Base-by-base conservation (phyloP, 2,797 vertebrate genomes). In the Synaphobranchus kaupii region DNA sequence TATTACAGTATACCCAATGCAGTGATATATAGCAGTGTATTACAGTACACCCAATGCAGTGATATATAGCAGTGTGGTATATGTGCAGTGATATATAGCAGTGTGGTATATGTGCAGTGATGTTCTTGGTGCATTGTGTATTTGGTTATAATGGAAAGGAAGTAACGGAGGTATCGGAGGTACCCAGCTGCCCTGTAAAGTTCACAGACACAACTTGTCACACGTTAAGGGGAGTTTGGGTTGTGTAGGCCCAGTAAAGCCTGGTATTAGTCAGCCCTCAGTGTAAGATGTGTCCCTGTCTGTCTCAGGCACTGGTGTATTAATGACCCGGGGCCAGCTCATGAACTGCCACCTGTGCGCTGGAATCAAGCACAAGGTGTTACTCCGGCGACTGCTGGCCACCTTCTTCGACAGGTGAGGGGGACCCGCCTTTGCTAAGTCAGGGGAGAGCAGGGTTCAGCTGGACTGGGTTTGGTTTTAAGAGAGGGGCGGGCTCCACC, bases 261-360 rank as follows among this genome's bases (percentile, higher is more conserved):
- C 1, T 56, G 54, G 10, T 10, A 1, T 56, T 10, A 10, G 54
- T 66, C 60, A 34, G 71, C 0, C 34, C 31, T 7, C 31, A 39
- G 9, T 73, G n/a, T 39, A 28, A 15, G 31, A 76, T 34, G 3
- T 76, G 71, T 9, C 58, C 66, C 47, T 48, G 7, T 82, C 22
- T 34, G 47, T 39, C 56, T 1, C 92, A 99, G 98, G 98, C 88
- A 98, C 98, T 31, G 97, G 97, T 0, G 98, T 99, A 91, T 99
- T 97, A 91, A 99, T 99, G 97, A 99, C 98, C 0, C 96, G 98
- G 0, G 98, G 98, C 50, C 98, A 99, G 95, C 97, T 99, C 93
- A 99, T 99, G 98, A 99, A 99, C 93, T 99, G 98, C 90, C 98
- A 99, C 94, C 95, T 99, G 0, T 99, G 98, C 5, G 98, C 98